Evolutionary conservation across 2,113 vertebrate species (phyloP).

Genomic region (Amphiprion percula): DNA sequence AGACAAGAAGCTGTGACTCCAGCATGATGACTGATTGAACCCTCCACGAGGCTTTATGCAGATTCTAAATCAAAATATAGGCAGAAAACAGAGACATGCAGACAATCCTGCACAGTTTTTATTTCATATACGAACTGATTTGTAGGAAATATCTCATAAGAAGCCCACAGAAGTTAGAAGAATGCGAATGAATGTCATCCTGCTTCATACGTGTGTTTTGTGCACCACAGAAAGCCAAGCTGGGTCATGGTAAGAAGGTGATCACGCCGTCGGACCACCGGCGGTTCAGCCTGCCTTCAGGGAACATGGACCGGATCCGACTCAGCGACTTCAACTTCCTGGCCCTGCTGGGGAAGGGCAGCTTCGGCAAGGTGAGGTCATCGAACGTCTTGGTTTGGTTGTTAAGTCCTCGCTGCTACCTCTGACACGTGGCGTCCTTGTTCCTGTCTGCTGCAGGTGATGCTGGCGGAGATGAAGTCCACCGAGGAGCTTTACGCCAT

Average conservation of each 20-base stretch:
- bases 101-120: no score
- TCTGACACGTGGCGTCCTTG: background rate
- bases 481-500: constrained; percentile 95
- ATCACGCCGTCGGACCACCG: constrained; percentile 92
- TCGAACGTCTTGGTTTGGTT: background rate
- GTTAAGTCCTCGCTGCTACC: background rate
- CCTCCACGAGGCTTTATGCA: background rate
- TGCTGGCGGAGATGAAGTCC: constrained; percentile 96
- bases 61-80: no score
- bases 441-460: constrained; percentile 85
- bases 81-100: no score
- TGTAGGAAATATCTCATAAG: no score
- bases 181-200: background rate
- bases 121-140: no score
- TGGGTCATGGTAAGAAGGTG: constrained; percentile 95
- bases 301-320: constrained; percentile 92
- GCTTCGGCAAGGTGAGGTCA: constrained; percentile 93
- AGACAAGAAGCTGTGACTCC: background rate
- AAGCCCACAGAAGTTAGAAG: no score
- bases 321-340: constrained; percentile 97
- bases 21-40: background rate
- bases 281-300: constrained; percentile 88
- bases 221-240: constrained; percentile 92
- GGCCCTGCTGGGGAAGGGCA: constrained; percentile 97
- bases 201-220: constrained; percentile 4